Evolutionary conservation across 2,797 vertebrate genomes (phyloP), one percentile per base, ranked within the genome.

Genomic region (Dromococcyx pavoninus): DNA sequence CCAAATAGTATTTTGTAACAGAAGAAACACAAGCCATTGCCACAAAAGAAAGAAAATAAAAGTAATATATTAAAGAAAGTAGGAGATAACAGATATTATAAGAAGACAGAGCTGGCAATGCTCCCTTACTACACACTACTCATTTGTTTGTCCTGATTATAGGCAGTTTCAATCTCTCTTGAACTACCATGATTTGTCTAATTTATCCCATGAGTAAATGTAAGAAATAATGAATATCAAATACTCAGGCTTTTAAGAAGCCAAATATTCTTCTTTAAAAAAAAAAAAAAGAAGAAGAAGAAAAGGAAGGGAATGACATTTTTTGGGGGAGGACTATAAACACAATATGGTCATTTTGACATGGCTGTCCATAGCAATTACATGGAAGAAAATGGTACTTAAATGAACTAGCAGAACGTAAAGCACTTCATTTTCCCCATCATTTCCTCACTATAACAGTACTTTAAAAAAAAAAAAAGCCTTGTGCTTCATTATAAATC

Each of bases 291-390:
- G 5, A 32, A 21, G 18, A 3, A 23, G 39, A 6, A 25, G 15
- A 54, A 48, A 48, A 24, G 12, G 2, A 15, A 25, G 8, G 13
- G 8, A 89, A 76, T 60, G 7, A 33, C 37, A 48, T 82, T 91
- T 95, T 86, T 73, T 77, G 89, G 51, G 27, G 78, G 35, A 44
- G 28, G 28, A 44, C 58, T 61, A 80, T 79, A 94, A 90, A 93
- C 50, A 92, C 71, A 77, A 44, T 51, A 80, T 15, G 37, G 73
- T 72, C 46, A 88, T 86, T 88, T 93, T 92, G 82, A 46, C 35
- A 41, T 6, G n/a, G 54, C 24, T 65, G 27, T 77, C 84, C 78
- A 75, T 13, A 65, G 65, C 75, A 95, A 91, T 86, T 71, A 91
- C 46, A 62, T 6, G 8, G 61, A 56, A 72, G 54, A 80, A 91